These are phyloP conservation scores for Gastracanthus pulcherrimus DNA, from an alignment of 2,888 invertebrate genomes.

Conservation along the genomic window DNA sequence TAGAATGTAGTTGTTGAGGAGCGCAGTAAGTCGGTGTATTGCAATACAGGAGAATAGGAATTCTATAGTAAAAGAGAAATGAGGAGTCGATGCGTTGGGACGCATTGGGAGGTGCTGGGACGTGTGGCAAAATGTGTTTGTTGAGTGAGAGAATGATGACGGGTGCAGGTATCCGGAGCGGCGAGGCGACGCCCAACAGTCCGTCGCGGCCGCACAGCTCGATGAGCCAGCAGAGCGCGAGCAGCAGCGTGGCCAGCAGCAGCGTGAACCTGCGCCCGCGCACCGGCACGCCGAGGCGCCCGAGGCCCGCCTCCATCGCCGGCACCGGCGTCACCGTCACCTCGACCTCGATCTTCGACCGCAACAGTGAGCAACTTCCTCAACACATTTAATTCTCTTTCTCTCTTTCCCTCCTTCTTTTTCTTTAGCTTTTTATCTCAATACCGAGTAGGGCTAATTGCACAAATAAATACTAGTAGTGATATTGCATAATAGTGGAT, in stretches of 20 bases:
- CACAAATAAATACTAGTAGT: constrained; percentile 1
- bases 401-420: neutral
- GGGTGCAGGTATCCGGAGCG: constrained; percentile 84
- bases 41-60: no score
- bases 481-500: no score
- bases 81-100: no score
- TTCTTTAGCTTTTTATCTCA: no score
- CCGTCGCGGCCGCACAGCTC: constrained; percentile 93
- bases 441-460: no score
- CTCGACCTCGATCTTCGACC: constrained; percentile 68
- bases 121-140: neutral
- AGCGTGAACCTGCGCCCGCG: constrained; percentile 80
- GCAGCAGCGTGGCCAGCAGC: constrained; percentile 77
- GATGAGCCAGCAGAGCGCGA: constrained; percentile 84
- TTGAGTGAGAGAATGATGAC: constrained; percentile 54
- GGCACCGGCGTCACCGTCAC: constrained; percentile 87
- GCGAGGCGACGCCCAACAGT: constrained; percentile 86
- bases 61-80: no score
- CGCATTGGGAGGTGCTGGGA: no score
- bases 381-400: no score
- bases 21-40: no score
- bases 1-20: no score
- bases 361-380: constrained; percentile 77
- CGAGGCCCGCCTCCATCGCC: constrained; percentile 89
- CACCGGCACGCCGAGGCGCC: constrained; percentile 82